Evolutionary conservation across 2,888 invertebrate species (phyloP).

Genomic region (Campopleginae sp.): DNA sequence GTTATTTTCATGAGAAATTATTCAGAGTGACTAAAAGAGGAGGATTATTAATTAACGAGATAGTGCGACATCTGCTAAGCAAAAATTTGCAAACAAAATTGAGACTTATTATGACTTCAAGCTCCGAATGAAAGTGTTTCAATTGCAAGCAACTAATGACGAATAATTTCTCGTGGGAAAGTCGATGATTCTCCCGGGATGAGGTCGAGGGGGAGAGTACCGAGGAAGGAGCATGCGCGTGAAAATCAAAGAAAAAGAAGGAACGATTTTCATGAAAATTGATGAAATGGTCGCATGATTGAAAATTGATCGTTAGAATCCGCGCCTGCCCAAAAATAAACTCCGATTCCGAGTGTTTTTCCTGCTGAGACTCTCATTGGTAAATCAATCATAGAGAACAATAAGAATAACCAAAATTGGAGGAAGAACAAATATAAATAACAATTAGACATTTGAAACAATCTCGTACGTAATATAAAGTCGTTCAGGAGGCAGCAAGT

Average conservation of each 20-base stretch:
- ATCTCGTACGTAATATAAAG: slow-evolving; percentile 72
- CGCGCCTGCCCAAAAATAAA: slow-evolving; percentile 47
- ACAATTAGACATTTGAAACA: slow-evolving; percentile 73
- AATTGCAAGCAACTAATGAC: not conserved
- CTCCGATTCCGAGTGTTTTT: slow-evolving; percentile 45
- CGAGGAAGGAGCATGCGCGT: slow-evolving; percentile 36
- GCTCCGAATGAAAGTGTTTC: not conserved
- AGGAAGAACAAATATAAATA: slow-evolving; percentile 73
- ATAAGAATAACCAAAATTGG: slow-evolving; percentile 63
- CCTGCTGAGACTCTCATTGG: not conserved
- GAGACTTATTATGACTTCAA: not conserved
- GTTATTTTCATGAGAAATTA: slow-evolving; percentile 2
- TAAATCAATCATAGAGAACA: slow-evolving; percentile 28
- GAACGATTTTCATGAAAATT: slow-evolving; percentile 27
- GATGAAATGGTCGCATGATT: slow-evolving; percentile 48
- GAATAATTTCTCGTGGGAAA: slow-evolving; percentile 27
- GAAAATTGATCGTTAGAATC: slow-evolving; percentile 46
- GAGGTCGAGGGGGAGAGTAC: slow-evolving; percentile 7
- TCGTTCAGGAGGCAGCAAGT: slow-evolving; percentile 74
- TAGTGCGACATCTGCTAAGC: not conserved
- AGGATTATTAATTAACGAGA: slow-evolving; percentile 14
- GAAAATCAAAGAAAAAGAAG: slow-evolving; percentile 4
- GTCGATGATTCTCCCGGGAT: not conserved
- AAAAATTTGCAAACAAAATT: not conserved
- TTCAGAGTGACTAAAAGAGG: slow-evolving; percentile 20